Percentiles rank a stretch among this genome's conserved stretches.
These are phyloP conservation scores for Polietes domitor DNA, from an alignment of 2,888 invertebrate species.

Conservation along the genomic window DNA sequence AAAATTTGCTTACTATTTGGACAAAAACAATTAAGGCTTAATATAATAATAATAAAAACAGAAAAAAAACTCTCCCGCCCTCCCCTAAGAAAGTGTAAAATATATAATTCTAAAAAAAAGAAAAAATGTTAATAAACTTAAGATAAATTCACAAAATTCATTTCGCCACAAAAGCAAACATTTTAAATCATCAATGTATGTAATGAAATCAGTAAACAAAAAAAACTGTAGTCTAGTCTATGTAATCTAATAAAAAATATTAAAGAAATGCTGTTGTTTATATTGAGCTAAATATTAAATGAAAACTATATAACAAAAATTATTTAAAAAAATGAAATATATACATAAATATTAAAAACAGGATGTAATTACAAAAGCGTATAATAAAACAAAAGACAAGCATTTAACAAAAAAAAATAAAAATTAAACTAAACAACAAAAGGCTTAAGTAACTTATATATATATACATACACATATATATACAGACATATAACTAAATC, in stretches of 20 bases:
- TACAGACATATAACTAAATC: constrained; percentile 8
- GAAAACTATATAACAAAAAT: neutral
- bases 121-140: constrained; percentile 25
- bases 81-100: constrained; percentile 1
- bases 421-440: constrained; percentile 33
- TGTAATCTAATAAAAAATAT: constrained; percentile 32
- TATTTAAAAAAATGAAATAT: constrained; percentile 12
- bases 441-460: constrained; percentile 52
- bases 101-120: neutral
- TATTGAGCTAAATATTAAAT: constrained; percentile 19
- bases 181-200: constrained; percentile 29
- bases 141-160: constrained; percentile 9
- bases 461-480: constrained; percentile 20
- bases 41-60: neutral
- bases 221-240: constrained; percentile 30
- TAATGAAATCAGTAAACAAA: constrained; percentile 13
- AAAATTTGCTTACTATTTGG: neutral
- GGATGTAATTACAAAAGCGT: constrained; percentile 32
- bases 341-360: too few species aligned
- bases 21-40: neutral
- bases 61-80: too few species aligned
- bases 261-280: constrained; percentile 39
- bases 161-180: constrained; percentile 25
- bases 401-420: constrained; percentile 48
- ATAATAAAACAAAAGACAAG: constrained; percentile 13